Evolutionary conservation across 2,888 invertebrate species (phyloP), one percentile per base, ranked within the genome.

Genomic region (Nemapogon koenigi): DNA sequence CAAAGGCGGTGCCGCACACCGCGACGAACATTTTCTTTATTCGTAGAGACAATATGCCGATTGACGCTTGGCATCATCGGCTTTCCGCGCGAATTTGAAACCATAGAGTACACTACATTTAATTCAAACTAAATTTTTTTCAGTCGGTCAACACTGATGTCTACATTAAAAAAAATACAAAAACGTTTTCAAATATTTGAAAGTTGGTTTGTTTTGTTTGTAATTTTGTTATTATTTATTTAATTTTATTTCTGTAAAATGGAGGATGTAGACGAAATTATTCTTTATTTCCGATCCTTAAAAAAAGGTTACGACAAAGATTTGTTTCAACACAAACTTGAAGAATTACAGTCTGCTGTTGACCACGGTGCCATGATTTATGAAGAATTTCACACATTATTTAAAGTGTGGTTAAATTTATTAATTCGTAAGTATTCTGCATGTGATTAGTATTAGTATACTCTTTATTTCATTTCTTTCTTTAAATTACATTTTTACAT

Each of bases 361-460:
- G 71, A 71, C 44, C 58, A 52, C n/a, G 44, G 36, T 45, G 67
- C 70, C 10, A 56, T 73, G 45, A 51, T 56, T 18, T 63, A 67
- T 43, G 60, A 67, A 18, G 68, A 69, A 47, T 78, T 76, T 40
- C 69, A 70, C 41, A 70, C 55, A 40, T 52, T 80, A 35, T 71
- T 79, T 43, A 69, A 66, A 62, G 53, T 78, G 46, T 79, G 79
- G 79, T 48, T 79, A 37, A 78, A 78, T 57, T 62, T 79, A 49
- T 63, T 59, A 36, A 69, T 79, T 51, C 75, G 79, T 79, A 51
- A 70, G 76, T 70, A 33, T 22, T 37, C n/a, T n/a, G n/a, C n/a
- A n/a, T n/a, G n/a, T n/a, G n/a, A n/a, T n/a, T n/a, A n/a, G n/a
- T n/a, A n/a, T n/a, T n/a, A n/a, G n/a, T n/a, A n/a, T n/a, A n/a